Percentiles rank a stretch among this genome's conserved stretches.
Conservation (phyloP, 2,797 vertebrate species). For the Karalla daura region DNA sequence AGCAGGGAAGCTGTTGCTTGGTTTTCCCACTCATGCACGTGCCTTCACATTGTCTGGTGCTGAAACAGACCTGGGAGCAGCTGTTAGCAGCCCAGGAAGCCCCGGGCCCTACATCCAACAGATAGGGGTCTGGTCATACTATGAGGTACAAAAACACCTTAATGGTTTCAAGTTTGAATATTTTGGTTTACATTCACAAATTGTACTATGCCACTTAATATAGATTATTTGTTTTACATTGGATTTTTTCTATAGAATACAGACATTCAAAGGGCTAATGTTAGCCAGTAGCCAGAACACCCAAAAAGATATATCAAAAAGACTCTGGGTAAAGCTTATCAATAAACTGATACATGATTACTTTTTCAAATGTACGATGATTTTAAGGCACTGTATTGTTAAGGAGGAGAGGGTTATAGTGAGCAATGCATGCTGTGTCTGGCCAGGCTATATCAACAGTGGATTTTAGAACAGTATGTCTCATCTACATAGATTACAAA, state of each 20-base stretch:
- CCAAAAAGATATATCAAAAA: no score
- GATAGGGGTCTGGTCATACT: constrained; percentile 84
- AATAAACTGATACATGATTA: no score
- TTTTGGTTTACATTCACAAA: no score
- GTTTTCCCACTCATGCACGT: constrained; percentile 78
- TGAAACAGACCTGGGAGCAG: constrained; percentile 62
- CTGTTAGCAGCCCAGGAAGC: constrained; percentile 70
- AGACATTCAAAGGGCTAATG: no score
- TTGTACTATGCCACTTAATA: no score
- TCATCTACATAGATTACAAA: no score
- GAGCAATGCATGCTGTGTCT: background rate
- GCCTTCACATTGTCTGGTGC: constrained; percentile 73
- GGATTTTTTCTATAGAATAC: no score
- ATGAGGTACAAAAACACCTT: constrained; percentile 78
- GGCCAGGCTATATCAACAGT: background rate
- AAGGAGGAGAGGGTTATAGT: background rate
- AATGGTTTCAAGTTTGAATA: background rate
- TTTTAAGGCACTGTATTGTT: background rate
- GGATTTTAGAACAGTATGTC: no score
- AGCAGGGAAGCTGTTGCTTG: constrained; percentile 81
- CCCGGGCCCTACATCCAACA: constrained; percentile 83
- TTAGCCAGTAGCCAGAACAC: no score
- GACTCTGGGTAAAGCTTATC: no score
- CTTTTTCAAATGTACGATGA: no score
- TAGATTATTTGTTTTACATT: no score